Evolutionary conservation across 2,797 vertebrate genomes (phyloP).

Genomic region (Lacerta viridis): DNA sequence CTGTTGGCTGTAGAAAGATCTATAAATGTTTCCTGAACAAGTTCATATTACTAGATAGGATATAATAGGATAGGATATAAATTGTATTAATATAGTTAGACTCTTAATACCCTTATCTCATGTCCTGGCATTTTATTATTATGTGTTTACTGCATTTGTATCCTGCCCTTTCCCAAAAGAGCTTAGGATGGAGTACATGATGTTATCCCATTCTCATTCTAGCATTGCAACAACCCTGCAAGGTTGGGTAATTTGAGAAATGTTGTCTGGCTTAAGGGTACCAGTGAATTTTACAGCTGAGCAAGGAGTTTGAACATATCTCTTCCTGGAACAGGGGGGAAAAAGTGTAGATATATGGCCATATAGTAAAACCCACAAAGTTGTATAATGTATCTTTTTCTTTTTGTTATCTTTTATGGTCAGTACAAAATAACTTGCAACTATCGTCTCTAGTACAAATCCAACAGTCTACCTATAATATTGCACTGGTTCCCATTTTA

Average conservation of each 20-base stretch:
- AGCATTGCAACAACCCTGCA: background rate
- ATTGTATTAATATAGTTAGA: background rate
- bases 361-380: too few relatives aligned
- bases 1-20: background rate
- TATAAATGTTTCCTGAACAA: background rate
- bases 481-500: background rate
- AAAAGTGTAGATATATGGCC: too few relatives aligned
- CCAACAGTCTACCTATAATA: background rate
- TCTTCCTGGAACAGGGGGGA: background rate
- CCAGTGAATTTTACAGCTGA: background rate
- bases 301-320: background rate
- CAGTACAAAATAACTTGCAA: background rate
- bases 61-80: background rate
- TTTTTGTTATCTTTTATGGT: background rate
- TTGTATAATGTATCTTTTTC: background rate
- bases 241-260: background rate
- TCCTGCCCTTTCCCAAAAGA: background rate
- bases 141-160: background rate
- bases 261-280: too few relatives aligned
- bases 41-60: background rate
- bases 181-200: background rate
- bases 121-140: background rate
- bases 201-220: background rate
- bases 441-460: background rate
- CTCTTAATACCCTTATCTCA: background rate